Evolutionary conservation across 2,888 invertebrate species (phyloP), one percentile per base, ranked within the genome.

Genomic region (Chrysopilus asiliformis): DNA sequence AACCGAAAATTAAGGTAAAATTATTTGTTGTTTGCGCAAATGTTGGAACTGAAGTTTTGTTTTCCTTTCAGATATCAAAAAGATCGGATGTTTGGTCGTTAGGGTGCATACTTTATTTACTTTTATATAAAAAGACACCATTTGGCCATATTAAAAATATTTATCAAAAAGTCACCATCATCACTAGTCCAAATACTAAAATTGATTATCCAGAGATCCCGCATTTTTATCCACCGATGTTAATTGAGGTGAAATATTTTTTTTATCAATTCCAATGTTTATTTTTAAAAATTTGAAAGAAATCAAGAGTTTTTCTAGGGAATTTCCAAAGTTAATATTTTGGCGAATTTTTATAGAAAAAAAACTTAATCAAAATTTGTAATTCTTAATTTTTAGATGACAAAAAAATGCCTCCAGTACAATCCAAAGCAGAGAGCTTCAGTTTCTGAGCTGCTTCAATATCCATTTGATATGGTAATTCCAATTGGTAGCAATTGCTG

Each of bases 21-120:
- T 12, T 20, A 19, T 19, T 13, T 32, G 6, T 27, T 5, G n/a
- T 14, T 27, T 27, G 12, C n/a, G n/a, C 12, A 8, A 6, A 12
- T 27, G 27, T 5, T 12, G 27, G 5, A 12, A n/a, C n/a, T n/a
- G n/a, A n/a, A n/a, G n/a, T n/a, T n/a, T n/a, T 22, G 10, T 22
- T 8, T 22, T 7, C 22, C 47, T 56, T 57, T 27, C 50, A 90
- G 87, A 81, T 93, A 47, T 82, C 83, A 43, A 83, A 77, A 46
- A 90, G 86, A 54, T 86, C 93, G 28, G 95, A 97, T 63, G 89
- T 97, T 34, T 97, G 97, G 97, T 93, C 94, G 0, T 68, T 97
- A 46, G 97, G 97, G 15, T 95, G 94, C 58, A 97, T 97, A 53
- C 69, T 97, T 43, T 97, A 94, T 67, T 77, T 85, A 58, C 68